These are phyloP conservation scores for Lycocorax pyrrhopterus DNA, from an alignment of 2,113 vertebrate genomes.

Conservation along the genomic window DNA sequence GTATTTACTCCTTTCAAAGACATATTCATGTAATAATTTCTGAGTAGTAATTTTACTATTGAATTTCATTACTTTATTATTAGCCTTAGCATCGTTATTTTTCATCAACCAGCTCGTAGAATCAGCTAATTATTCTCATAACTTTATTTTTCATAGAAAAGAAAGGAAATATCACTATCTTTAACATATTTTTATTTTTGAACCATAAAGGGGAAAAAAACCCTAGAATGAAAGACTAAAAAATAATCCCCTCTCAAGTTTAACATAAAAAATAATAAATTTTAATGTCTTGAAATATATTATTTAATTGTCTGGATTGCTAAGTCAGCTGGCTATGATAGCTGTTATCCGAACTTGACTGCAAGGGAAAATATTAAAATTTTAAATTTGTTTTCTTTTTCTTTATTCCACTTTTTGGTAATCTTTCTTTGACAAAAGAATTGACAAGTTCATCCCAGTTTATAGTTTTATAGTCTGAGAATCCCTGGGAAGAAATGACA, in stretches of 20 bases:
- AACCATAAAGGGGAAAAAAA: neutral
- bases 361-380: neutral
- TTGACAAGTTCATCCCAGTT: neutral
- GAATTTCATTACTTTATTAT: neutral
- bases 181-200: neutral
- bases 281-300: neutral
- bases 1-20: neutral
- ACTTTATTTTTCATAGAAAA: neutral
- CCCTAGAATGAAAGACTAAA: neutral
- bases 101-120: neutral
- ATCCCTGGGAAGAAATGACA: neutral
- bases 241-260: neutral
- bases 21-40: neutral
- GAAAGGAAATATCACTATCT: neutral
- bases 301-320: neutral
- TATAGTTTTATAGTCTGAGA: neutral
- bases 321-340: neutral
- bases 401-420: neutral
- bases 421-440: neutral
- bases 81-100: neutral
- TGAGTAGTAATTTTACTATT: neutral
- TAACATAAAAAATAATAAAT: neutral
- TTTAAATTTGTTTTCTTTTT: neutral
- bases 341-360: neutral
- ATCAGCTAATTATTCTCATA: neutral